A percentile compares a stretch with the other conserved stretches of the same genome.
Evolutionary conservation across 2,113 vertebrate species (phyloP).

Genomic region (Harpagus bidentatus): DNA sequence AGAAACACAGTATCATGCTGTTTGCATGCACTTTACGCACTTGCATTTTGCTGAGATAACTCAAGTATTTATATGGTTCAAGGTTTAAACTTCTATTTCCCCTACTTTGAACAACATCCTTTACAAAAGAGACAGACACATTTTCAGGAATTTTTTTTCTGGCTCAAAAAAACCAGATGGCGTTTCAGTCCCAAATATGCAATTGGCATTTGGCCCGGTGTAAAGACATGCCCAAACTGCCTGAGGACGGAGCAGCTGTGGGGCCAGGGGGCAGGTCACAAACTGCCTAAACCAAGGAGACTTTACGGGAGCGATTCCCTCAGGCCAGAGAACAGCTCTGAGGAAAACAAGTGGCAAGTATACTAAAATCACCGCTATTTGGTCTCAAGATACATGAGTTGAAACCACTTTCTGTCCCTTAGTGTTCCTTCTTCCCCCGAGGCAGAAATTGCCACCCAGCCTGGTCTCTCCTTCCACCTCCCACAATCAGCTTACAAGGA

Average conservation of each 20-base stretch:
- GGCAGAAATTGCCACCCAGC: neutral
- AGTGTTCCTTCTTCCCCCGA: neutral
- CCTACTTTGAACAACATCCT: neutral
- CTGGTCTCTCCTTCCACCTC: neutral
- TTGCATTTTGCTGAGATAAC: neutral
- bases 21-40: neutral
- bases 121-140: neutral
- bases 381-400: neutral
- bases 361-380: neutral
- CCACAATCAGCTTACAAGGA: neutral
- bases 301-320: neutral
- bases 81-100: neutral
- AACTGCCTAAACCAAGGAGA: neutral
- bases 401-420: neutral
- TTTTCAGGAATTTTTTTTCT: neutral
- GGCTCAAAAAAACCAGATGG: neutral
- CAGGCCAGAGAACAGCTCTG: neutral
- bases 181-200: slow-evolving; percentile 6
- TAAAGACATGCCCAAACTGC: neutral
- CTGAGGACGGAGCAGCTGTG: slow-evolving; percentile 12
- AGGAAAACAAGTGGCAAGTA: neutral
- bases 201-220: slow-evolving; percentile 4
- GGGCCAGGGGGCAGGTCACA: slow-evolving; percentile 11
- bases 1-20: neutral
- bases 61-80: neutral